A percentile compares a stretch with the other conserved stretches of the same genome.
Conservation (phyloP, 2,888 invertebrate genomes). For the Anoplius nigerrimus region DNA sequence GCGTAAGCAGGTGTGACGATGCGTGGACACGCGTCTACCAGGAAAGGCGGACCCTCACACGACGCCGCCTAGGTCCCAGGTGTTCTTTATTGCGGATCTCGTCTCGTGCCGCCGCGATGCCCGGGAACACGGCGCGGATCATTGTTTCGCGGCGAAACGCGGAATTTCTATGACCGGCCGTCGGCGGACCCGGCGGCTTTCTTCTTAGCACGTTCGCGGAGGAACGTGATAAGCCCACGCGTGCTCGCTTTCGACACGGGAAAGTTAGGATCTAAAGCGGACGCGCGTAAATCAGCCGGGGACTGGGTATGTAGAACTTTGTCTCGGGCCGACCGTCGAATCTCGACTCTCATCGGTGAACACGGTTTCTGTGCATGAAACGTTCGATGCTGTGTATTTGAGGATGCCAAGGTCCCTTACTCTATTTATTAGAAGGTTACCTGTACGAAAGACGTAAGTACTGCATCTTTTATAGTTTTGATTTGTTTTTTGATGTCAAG, state of each 20-base stretch:
- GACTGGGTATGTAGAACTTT: too few relatives aligned
- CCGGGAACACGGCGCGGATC: background rate
- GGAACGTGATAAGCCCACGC: background rate
- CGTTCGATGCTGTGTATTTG: too few relatives aligned
- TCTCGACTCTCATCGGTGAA: too few relatives aligned
- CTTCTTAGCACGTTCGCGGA: background rate
- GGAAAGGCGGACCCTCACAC: constrained; percentile 61
- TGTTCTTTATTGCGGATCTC: constrained; percentile 67
- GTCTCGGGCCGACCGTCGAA: too few relatives aligned
- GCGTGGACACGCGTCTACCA: constrained; percentile 74
- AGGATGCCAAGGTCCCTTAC: too few relatives aligned
- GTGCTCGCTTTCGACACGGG: background rate
- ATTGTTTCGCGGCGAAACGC: background rate
- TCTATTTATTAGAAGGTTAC: too few relatives aligned
- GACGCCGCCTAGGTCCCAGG: constrained; percentile 59
- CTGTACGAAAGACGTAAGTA: too few relatives aligned
- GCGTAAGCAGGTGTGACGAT: constrained; percentile 75
- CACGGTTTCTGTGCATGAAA: too few relatives aligned
- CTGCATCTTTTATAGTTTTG: too few relatives aligned
- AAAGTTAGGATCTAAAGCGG: too few relatives aligned
- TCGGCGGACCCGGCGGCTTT: background rate
- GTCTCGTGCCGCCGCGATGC: constrained; percentile 30
- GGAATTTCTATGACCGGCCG: background rate
- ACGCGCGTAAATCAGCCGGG: too few relatives aligned
- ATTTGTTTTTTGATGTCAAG: too few relatives aligned